Evolutionary conservation across 2,113 vertebrate species (phyloP).

Genomic region (Glareola pratincola): DNA sequence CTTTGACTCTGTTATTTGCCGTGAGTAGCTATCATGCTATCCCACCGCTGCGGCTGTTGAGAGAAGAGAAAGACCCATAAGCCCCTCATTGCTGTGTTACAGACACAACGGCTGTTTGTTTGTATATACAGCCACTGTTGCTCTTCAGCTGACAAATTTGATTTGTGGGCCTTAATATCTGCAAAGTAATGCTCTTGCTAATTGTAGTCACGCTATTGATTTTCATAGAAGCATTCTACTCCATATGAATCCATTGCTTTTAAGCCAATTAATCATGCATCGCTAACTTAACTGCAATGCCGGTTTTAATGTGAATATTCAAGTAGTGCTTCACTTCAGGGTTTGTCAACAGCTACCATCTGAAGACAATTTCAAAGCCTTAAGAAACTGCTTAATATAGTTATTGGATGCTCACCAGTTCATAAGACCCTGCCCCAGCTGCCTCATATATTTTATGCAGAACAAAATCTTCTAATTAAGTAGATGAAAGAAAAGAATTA

Average conservation of each 20-base stretch:
- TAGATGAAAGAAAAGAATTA: conserved; percentile 50
- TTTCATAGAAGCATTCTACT: conserved; percentile 68
- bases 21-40: background rate
- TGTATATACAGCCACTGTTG: background rate
- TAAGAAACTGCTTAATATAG: conserved; percentile 43
- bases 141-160: conserved; percentile 45
- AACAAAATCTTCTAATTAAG: conserved; percentile 61
- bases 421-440: conserved; percentile 31
- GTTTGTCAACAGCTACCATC: conserved; percentile 45
- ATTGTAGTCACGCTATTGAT: conserved; percentile 71
- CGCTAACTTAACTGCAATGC: background rate
- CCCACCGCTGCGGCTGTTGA: background rate
- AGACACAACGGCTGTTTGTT: conserved; percentile 9
- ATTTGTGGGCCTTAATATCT: conserved; percentile 67
- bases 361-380: conserved; percentile 38
- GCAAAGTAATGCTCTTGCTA: conserved; percentile 65
- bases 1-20: background rate
- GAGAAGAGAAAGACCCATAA: background rate
- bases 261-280: conserved; percentile 50
- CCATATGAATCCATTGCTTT: conserved; percentile 50
- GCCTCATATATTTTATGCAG: conserved; percentile 29
- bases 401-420: conserved; percentile 49
- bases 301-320: conserved; percentile 45
- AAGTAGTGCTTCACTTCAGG: background rate
- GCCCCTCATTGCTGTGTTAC: background rate